Evolutionary conservation across 2,797 vertebrate species (phyloP), one percentile per base, ranked within the genome.

Genomic region (Diplodus puntazzo): DNA sequence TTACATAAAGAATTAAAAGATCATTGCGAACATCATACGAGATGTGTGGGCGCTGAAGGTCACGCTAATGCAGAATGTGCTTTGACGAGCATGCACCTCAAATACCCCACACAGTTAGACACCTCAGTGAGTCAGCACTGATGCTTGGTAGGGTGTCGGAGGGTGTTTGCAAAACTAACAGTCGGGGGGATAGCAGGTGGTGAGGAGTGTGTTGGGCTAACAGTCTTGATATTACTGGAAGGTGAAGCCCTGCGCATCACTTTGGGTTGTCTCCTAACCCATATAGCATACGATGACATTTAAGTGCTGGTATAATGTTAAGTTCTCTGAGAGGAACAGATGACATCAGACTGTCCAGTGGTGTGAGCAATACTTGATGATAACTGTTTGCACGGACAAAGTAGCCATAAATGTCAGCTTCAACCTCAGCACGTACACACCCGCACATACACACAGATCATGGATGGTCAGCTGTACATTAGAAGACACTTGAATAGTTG

Each of bases 161-260:
- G 75, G 63, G 55, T 72, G 71, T 80, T 73, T 65, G 77, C 77
- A 83, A 61, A 86, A 84, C 86, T 74, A 81, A 87, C 82, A 74
- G 63, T 76, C 65, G 63, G 82, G 57, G 83, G 77, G 81, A 73
- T 73, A 73, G 75, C 77, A 86, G 76, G 70, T 86, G 88, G 48
- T 77, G 10, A 48, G 25, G 66, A 79, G 54, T 71, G 65, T 43
- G 59, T 34, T 77, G 79, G 65, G 21, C 57, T 57, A 27, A 80
- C 34, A 86, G 61, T 93, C 72, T 83, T 88, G 89, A 78, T 82
- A 93, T 95, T 92, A 95, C 89, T 94, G 78, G 84, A 50, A 86
- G 79, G 87, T 89, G 52, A 80, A 91, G 78, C 81, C 80, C 82
- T 83, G 39, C 70, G 82, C 83, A 83, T 82, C 85, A 85, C 34